A percentile compares a stretch with the other conserved stretches of the same genome.
These are phyloP conservation scores for Ophonus ardosiacus DNA, from an alignment of 2,888 invertebrate species.

Conservation along the genomic window DNA sequence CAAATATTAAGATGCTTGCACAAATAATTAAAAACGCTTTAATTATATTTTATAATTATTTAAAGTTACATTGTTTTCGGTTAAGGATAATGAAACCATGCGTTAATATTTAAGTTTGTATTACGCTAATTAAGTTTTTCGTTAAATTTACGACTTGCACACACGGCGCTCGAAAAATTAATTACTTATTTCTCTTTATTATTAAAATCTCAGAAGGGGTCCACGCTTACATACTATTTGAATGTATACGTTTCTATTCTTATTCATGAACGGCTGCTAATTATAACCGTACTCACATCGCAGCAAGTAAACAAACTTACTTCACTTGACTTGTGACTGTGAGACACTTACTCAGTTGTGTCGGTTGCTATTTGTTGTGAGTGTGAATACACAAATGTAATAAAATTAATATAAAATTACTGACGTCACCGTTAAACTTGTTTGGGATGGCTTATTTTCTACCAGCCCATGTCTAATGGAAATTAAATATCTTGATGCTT, in stretches of 20 bases:
- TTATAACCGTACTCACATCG: slow-evolving; percentile 46
- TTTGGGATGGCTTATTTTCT: slow-evolving; percentile 35
- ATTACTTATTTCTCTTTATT: slow-evolving; percentile 35
- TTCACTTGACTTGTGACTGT: slow-evolving; percentile 19
- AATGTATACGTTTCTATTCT: slow-evolving; percentile 32
- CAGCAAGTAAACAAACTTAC: slow-evolving; percentile 45
- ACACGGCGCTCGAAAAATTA: slow-evolving; percentile 26
- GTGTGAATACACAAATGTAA: slow-evolving; percentile 32
- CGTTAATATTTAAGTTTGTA: slow-evolving; percentile 21
- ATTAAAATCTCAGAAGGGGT: slow-evolving; percentile 56
- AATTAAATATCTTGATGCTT: slow-evolving; percentile 44
- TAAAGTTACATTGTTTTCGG: slow-evolving; percentile 54
- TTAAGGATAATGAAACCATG: slow-evolving; percentile 34
- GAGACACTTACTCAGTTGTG: slow-evolving; percentile 27
- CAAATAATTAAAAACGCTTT: slow-evolving; percentile 38
- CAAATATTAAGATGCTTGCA: slow-evolving; percentile 32
- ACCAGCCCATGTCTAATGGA: slow-evolving; percentile 47
- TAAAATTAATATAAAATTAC: slow-evolving; percentile 45
- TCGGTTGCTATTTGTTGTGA: neutral
- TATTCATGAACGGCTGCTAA: slow-evolving; percentile 54
- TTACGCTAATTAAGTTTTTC: slow-evolving; percentile 46
- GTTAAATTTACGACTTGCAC: slow-evolving; percentile 34
- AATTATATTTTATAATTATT: slow-evolving; percentile 49
- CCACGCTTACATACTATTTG: slow-evolving; percentile 13
- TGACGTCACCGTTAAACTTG: slow-evolving; percentile 50